These are phyloP conservation scores for Eristalis intricaria DNA, from an alignment of 2,888 invertebrate species.

Conservation along the genomic window DNA sequence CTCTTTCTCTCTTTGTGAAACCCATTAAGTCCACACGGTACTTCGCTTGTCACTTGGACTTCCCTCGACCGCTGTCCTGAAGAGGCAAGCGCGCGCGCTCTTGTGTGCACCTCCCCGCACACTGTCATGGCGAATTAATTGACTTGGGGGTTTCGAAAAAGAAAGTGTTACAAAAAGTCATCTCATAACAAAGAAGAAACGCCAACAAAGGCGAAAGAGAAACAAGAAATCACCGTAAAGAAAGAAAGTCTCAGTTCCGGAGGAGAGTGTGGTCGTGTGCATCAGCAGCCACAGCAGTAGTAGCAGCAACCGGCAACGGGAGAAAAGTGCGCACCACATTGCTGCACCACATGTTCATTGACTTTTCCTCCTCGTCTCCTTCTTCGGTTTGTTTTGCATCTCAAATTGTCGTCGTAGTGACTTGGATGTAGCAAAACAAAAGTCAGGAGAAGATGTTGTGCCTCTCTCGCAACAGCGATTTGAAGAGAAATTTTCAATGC, in stretches of 20 bases:
- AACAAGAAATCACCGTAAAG: conserved; percentile 6
- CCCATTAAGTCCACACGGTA: background rate
- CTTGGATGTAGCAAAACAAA: background rate
- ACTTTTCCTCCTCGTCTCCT: background rate
- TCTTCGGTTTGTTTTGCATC: background rate
- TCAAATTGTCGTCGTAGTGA: background rate
- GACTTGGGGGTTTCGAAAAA: conserved; percentile 63
- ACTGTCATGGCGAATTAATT: conserved; percentile 61
- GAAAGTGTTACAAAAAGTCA: conserved; percentile 71
- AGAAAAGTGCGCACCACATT: background rate
- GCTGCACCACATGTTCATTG: conserved; percentile 1
- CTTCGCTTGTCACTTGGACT: background rate
- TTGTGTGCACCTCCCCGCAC: background rate
- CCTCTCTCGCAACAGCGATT: background rate
- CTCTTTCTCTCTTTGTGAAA: background rate
- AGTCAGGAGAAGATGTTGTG: background rate
- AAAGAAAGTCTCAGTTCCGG: conserved; percentile 1
- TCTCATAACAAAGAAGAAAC: conserved; percentile 31
- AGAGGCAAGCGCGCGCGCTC: background rate
- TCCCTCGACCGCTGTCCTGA: background rate
- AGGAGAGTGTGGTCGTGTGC: background rate
- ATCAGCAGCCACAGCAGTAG: background rate
- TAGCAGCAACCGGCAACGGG: background rate
- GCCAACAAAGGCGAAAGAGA: conserved; percentile 19
- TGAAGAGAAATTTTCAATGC: background rate